Conservation (phyloP, 2,113 vertebrate species). For the Cygnus atratus region DNA sequence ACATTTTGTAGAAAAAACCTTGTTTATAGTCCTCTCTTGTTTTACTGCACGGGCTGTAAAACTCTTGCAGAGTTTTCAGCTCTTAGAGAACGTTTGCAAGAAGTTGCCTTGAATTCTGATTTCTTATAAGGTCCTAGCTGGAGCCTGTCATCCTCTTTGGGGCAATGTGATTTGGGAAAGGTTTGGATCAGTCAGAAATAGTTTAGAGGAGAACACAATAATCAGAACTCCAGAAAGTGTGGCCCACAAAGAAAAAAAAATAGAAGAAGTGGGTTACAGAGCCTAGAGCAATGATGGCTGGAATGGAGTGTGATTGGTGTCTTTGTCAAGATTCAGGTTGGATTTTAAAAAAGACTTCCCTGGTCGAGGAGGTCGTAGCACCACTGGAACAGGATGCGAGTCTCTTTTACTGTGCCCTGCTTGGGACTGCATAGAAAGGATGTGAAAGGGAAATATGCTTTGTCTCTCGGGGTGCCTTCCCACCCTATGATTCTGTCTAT, state of each 20-base stretch:
- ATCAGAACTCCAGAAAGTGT: neutral
- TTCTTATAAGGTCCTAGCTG: neutral
- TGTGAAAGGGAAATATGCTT: neutral
- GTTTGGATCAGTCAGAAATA: neutral
- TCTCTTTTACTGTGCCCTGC: neutral
- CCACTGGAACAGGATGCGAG: neutral
- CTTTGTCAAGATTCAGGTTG: neutral
- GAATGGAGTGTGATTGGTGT: neutral
- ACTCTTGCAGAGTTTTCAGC: neutral
- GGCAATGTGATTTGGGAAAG: neutral
- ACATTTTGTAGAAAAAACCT: neutral
- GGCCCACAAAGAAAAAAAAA: neutral
- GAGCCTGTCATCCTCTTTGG: neutral
- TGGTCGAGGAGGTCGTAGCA: neutral
- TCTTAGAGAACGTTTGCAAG: neutral
- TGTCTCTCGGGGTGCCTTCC: neutral
- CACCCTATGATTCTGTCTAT: neutral
- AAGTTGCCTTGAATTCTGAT: slow-evolving; percentile 7
- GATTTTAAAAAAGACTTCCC: neutral
- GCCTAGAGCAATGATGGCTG: neutral
- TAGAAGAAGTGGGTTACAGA: neutral
- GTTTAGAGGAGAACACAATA: neutral
- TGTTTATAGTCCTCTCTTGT: neutral
- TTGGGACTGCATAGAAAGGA: neutral
- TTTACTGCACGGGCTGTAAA: neutral